These are phyloP conservation scores for Heloderma charlesbogerti DNA, from an alignment of 2,113 vertebrate species.

Conservation along the genomic window DNA sequence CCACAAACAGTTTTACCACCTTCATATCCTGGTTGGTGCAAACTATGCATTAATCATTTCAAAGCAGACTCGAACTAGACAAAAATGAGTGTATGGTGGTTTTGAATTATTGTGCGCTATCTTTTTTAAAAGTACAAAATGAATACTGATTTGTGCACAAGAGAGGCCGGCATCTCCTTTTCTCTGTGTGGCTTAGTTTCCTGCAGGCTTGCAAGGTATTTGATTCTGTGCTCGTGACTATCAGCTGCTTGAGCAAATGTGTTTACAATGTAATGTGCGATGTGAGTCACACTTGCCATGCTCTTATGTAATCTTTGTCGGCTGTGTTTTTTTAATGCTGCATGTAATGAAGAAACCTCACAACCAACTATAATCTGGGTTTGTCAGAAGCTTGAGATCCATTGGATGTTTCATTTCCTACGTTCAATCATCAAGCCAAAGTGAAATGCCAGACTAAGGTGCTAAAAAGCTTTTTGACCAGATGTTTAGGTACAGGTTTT, in stretches of 20 bases:
- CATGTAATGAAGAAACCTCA: too few relatives aligned
- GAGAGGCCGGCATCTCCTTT: not conserved
- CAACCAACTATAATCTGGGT: not conserved
- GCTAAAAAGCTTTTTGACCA: conserved; percentile 49
- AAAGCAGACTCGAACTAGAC: not conserved
- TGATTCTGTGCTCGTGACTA: not conserved
- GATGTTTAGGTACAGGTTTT: not conserved
- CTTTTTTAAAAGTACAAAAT: too few relatives aligned
- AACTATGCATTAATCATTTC: not conserved
- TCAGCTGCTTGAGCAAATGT: not conserved
- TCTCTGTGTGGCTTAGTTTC: not conserved
- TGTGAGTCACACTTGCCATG: not conserved
- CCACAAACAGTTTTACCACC: not conserved
- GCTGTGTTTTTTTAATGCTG: not conserved
- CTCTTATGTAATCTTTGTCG: conserved; percentile 3
- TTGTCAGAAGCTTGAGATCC: conserved; percentile 40
- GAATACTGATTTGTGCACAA: not conserved
- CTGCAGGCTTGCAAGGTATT: not conserved
- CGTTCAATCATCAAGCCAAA: conserved; percentile 53
- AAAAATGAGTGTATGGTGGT: not conserved
- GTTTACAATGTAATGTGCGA: not conserved
- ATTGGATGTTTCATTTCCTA: conserved; percentile 57
- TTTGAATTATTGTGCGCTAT: not conserved
- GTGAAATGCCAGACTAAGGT: conserved; percentile 45
- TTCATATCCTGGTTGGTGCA: not conserved